Evolutionary conservation across 2,797 vertebrate species (phyloP).

Genomic region (Danionella dracula): DNA sequence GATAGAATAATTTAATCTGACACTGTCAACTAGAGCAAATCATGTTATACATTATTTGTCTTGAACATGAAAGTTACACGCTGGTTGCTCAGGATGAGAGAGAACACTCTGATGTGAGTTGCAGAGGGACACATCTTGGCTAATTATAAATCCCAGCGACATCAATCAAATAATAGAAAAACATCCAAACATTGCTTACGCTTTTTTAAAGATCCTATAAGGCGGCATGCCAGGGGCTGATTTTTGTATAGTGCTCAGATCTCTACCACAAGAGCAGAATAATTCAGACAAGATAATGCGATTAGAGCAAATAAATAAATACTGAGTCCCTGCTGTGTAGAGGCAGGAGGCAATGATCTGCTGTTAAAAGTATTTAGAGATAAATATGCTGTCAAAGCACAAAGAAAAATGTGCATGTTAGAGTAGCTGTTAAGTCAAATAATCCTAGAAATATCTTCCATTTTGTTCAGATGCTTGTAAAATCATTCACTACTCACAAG

Average conservation of each 20-base stretch:
- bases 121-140: slow-evolving; percentile 1
- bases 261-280: slow-evolving; percentile 27
- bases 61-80: not conserved
- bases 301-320: slow-evolving; percentile 14
- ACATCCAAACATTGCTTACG: not conserved
- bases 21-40: not conserved
- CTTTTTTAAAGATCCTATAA: slow-evolving; percentile 14
- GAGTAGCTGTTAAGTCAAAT: not conserved
- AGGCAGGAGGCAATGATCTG: not conserved
- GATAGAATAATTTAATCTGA: too few species aligned
- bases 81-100: not conserved
- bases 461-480: too few species aligned
- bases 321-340: not conserved
- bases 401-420: not conserved
- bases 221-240: slow-evolving; percentile 28
- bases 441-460: not conserved
- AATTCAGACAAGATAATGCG: slow-evolving; percentile 25
- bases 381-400: not conserved
- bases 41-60: not conserved
- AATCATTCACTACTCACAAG: too few species aligned
- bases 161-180: not conserved
- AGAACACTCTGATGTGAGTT: slow-evolving; percentile 8
- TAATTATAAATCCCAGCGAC: slow-evolving; percentile 18
- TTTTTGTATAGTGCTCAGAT: slow-evolving; percentile 13
- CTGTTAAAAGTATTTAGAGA: not conserved